Evolutionary conservation across 2,888 invertebrate species (phyloP), one percentile per base, ranked within the genome.

Genomic region (Stomorhina lunata): DNA sequence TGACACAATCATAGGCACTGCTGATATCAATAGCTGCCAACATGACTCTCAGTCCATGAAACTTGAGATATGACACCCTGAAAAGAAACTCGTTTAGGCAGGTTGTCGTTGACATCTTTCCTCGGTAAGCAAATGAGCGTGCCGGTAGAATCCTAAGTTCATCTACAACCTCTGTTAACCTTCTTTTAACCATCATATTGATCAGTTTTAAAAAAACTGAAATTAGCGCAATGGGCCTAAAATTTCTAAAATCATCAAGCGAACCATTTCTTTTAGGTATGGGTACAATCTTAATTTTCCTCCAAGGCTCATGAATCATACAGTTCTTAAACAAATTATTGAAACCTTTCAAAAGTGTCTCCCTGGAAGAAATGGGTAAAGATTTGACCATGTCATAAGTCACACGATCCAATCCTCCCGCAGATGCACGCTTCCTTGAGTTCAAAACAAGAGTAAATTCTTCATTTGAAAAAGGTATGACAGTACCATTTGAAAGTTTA

Each of bases 141-240:
- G 29, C 17, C 5, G 57, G 55, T 17, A 65, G 9, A n/a, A 63
- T 63, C 12, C 20, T 29, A 1, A n/a, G 12, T 27, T 27, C 12
- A 9, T 37, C 40, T 2, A 61, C 12, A 22, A 22, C 6, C 9
- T 4, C 9, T 40, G 29, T 22, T 2, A 43, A 6, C 6, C 25
- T 22, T 7, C 37, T 10, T 43, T 63, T 40, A 4, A 63, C 15
- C 63, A 73, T 50, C 1, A 73, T 20, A 40, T 73, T n/a, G n/a
- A n/a, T n/a, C n/a, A n/a, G n/a, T n/a, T n/a, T n/a, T 73, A 2
- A 73, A 17, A 61, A 17, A 2, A 72, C 72, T 4, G 59, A 59
- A 34, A 72, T 72, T 32, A 59, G n/a, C 2, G 61, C 43, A 48
- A 72, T 72, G 4, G 72, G 61, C 6, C 61, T 9, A 22, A 59